phyloP scores from a whole-genome alignment of 2,888 invertebrate species.

The Athalia cordata region DNA sequence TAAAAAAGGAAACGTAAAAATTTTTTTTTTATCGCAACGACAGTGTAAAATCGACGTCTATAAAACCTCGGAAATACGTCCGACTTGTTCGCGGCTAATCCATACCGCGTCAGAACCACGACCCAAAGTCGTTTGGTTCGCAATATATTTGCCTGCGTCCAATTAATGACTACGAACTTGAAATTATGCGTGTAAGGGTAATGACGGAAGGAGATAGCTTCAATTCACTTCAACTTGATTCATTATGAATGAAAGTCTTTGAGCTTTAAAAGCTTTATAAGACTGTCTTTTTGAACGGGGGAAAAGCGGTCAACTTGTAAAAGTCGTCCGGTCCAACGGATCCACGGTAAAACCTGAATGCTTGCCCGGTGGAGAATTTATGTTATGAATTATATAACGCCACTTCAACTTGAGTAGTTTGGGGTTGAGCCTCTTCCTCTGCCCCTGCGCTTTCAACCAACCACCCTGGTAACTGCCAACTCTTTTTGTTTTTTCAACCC shows the following conservation, averaged over 20 bases:
- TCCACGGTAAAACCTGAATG: slow-evolving; percentile 38
- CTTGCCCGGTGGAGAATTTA: slow-evolving; percentile 42
- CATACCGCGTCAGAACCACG: slow-evolving; percentile 4
- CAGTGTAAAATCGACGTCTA: slow-evolving; percentile 2
- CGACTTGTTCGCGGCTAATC: slow-evolving; percentile 2
- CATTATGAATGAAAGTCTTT: slow-evolving; percentile 39
- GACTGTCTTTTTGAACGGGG: slow-evolving; percentile 38
- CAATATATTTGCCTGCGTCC: no score
- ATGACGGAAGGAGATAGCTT: slow-evolving; percentile 1
- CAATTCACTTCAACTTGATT: slow-evolving; percentile 28
- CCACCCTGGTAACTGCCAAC: not conserved
- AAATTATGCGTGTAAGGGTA: not conserved
- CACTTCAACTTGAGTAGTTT: slow-evolving; percentile 44
- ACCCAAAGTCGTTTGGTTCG: no score
- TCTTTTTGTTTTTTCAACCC: slow-evolving; percentile 17
- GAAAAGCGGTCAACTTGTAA: slow-evolving; percentile 41
- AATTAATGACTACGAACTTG: not conserved
- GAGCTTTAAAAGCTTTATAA: slow-evolving; percentile 44
- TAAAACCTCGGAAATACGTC: slow-evolving; percentile 23
- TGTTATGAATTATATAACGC: slow-evolving; percentile 44
- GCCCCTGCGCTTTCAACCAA: not conserved
- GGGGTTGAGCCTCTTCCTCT: slow-evolving; percentile 30
- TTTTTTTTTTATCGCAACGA: slow-evolving; percentile 1
- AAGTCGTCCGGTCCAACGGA: slow-evolving; percentile 35
- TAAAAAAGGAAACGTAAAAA: not conserved